phyloP scores from a whole-genome alignment of 1,140 invertebrate genomes.

The Eumaeus atala region DNA sequence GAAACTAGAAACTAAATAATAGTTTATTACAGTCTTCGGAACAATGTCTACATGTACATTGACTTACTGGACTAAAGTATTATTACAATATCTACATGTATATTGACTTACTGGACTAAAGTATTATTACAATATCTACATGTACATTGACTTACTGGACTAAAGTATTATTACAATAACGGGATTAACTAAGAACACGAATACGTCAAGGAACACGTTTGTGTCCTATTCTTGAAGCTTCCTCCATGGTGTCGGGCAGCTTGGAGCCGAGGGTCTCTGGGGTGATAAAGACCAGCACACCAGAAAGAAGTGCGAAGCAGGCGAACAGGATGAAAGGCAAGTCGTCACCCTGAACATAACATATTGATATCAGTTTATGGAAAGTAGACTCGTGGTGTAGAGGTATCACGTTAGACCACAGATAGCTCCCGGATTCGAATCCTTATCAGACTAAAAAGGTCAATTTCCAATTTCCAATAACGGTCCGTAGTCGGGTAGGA shows the following conservation, averaged over 20 bases:
- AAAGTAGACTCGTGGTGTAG: no score
- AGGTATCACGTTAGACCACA: no score
- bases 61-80: no score
- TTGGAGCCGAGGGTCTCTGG: constrained; percentile 79
- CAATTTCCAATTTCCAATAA: no score
- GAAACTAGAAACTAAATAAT: background rate
- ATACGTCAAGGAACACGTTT: constrained; percentile 1
- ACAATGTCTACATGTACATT: background rate
- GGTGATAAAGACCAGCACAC: constrained; percentile 74
- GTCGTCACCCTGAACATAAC: constrained; percentile 41
- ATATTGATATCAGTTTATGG: no score
- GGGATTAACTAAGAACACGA: no score
- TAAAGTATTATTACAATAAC: background rate
- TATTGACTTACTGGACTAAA: background rate
- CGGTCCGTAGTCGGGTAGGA: no score
- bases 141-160: background rate
- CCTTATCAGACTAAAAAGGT: no score
- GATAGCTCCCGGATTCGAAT: no score
- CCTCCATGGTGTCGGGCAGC: constrained; percentile 79
- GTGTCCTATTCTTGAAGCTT: constrained; percentile 33
- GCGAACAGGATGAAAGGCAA: constrained; percentile 82
- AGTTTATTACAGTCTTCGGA: background rate
- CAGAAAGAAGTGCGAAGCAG: constrained; percentile 76
- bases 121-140: background rate
- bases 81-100: background rate